Evolutionary conservation across 2,888 invertebrate species (phyloP).

Genomic region (Pollenia labialis): DNA sequence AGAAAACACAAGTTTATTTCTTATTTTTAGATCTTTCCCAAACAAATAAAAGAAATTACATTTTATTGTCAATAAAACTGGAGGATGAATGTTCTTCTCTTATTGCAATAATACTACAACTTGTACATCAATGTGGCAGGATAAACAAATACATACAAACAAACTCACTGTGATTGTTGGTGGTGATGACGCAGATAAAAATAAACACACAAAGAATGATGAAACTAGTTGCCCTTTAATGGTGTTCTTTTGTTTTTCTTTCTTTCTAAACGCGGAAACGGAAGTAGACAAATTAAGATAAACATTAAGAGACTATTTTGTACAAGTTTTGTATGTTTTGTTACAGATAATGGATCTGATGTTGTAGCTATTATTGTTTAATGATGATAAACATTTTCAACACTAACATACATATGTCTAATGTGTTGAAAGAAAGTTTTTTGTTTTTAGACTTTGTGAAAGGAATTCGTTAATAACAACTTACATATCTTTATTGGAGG

Average conservation of each 20-base stretch:
- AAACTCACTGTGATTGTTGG: slow-evolving; percentile 21
- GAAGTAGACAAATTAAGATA: slow-evolving; percentile 60
- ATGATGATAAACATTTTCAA: too few species aligned
- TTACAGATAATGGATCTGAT: too few species aligned
- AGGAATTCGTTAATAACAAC: too few species aligned
- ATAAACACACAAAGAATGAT: not conserved
- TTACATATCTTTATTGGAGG: too few species aligned
- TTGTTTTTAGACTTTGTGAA: too few species aligned
- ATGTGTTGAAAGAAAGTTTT: too few species aligned
- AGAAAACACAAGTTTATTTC: slow-evolving; percentile 27
- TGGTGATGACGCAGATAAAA: slow-evolving; percentile 39
- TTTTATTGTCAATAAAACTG: slow-evolving; percentile 61
- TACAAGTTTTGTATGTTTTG: not conserved
- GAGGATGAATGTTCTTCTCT: slow-evolving; percentile 9
- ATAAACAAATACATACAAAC: not conserved
- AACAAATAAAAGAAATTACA: slow-evolving; percentile 56
- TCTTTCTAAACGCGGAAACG: slow-evolving; percentile 4
- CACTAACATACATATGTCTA: too few species aligned
- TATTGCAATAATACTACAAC: not conserved
- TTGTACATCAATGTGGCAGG: not conserved
- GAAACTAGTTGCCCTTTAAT: slow-evolving; percentile 25
- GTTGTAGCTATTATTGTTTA: too few species aligned
- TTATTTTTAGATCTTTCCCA: not conserved
- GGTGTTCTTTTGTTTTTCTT: not conserved
- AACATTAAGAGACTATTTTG: slow-evolving; percentile 32